Evolutionary conservation across 2,888 invertebrate genomes (phyloP), one percentile per base, ranked within the genome.

Genomic region (Lasioglossum pauxillum): DNA sequence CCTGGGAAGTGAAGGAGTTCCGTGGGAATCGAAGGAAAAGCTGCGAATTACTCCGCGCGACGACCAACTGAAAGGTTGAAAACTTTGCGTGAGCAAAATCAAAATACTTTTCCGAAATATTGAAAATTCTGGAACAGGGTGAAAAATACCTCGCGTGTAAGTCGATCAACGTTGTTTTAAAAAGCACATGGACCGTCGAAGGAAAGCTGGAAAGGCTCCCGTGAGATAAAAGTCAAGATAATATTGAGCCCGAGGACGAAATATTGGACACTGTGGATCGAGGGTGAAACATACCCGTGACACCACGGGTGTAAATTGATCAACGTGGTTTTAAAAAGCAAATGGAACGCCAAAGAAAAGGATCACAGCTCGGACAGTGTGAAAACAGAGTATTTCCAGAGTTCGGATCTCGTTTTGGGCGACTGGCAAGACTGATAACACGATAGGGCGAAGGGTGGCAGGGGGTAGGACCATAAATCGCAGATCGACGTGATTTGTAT

Each of bases 401-500:
- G 83, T 53, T 86, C 87, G 82, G 83, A 88, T 88, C 84, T 87
- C 91, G 90, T 90, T 90, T 87, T 77, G 78, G 84, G 64, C 82
- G 83, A 82, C 85, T 80, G 87, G 82, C 53, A 71, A 77, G 72
- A 82, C 90, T 90, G 93, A 93, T 93, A 93, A 93, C 91, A 85
- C 91, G 93, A 93, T 92, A 91, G 90, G 86, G 88, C 81, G 87
- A 67, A n/a, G 35, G 35, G 23, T 23, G 41, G 82, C 83, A 80
- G 87, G 88, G 80, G 88, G 82, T 86, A 31, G 31, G 88, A 88
- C 91, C 90, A 93, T 93, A 93, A 93, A 93, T 93, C 91, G 91
- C 86, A 89, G 90, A 93, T 92, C 90, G 93, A 92, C 92, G 92
- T 93, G 93, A 93, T 93, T 93, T 93, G 93, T 93, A 93, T 90